Evolutionary conservation across 1,140 invertebrate genomes (phyloP).

Genomic region (Magallana ariakensis): DNA sequence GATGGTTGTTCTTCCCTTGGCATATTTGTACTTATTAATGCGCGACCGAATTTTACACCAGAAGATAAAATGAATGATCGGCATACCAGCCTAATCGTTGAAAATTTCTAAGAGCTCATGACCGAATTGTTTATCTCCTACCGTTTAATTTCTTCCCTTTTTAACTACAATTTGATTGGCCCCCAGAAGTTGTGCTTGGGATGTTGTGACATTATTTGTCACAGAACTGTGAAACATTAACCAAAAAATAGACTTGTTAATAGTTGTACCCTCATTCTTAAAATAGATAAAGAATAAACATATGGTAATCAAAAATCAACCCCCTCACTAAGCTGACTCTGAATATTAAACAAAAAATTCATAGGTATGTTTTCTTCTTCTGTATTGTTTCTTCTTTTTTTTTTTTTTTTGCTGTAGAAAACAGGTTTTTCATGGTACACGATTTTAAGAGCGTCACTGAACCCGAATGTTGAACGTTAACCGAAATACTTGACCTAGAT

Average conservation of each 20-base stretch:
- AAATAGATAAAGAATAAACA: not conserved
- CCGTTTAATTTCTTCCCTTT: slow-evolving; percentile 3
- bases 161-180: slow-evolving; percentile 6
- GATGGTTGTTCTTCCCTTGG: slow-evolving; percentile 6
- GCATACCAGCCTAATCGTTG: not conserved
- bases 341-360: too few species aligned
- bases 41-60: slow-evolving; percentile 24
- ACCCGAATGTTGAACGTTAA: not conserved
- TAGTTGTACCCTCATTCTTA: not conserved
- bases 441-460: not conserved
- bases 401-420: too few species aligned
- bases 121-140: slow-evolving; percentile 24
- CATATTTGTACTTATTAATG: slow-evolving; percentile 37
- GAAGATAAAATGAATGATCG: slow-evolving; percentile 31
- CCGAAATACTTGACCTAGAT: not conserved
- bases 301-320: too few species aligned
- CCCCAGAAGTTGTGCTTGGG: not conserved
- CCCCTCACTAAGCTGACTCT: too few species aligned
- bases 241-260: not conserved
- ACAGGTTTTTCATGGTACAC: not conserved
- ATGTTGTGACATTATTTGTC: slow-evolving; percentile 1
- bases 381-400: too few species aligned
- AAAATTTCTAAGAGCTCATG: not conserved
- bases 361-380: too few species aligned
- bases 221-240: not conserved